Conservation (phyloP, 37 sponge, comb jelly and placozoan genomes). For the Corticium candelabrum region DNA sequence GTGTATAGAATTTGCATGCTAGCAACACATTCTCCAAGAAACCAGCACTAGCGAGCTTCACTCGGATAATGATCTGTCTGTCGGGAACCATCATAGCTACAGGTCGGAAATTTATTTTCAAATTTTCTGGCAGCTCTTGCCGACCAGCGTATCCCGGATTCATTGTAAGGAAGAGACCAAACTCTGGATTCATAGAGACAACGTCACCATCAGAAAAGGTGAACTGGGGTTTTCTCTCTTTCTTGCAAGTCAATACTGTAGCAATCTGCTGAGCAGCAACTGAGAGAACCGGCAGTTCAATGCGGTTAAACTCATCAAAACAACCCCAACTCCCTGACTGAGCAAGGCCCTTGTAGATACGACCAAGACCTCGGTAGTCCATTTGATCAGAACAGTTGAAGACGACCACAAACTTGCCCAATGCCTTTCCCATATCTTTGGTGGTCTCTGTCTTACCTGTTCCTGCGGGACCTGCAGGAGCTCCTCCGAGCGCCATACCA, state of each 20-base stretch:
- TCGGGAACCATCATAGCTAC: slow-evolving; percentile 99
- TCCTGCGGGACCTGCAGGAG: slow-evolving; percentile 97
- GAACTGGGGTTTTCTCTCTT: slow-evolving; percentile 78
- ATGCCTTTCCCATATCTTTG: slow-evolving; percentile 94
- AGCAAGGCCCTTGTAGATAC: slow-evolving; percentile 83
- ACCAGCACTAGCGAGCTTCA: slow-evolving; percentile 97
- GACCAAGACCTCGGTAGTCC: slow-evolving; percentile 92
- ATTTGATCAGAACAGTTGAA: slow-evolving; percentile 99
- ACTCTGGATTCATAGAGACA: slow-evolving; percentile 66
- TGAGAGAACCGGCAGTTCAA: slow-evolving; percentile 91
- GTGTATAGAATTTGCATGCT: slow-evolving; percentile 96
- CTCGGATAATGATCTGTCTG: slow-evolving; percentile 90
- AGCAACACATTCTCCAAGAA: slow-evolving; percentile 82
- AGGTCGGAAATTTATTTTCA: slow-evolving; percentile 92
- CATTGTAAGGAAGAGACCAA: slow-evolving; percentile 99
- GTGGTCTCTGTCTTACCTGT: slow-evolving; percentile 71
- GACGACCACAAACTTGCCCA: slow-evolving; percentile 95
- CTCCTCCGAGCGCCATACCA: slow-evolving; percentile 94
- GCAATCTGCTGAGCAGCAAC: slow-evolving; percentile 88
- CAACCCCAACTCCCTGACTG: slow-evolving; percentile 99
- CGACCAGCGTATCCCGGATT: slow-evolving; percentile 99
- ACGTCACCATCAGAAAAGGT: slow-evolving; percentile 82
- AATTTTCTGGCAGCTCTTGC: slow-evolving; percentile 94
- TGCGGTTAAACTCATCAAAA: slow-evolving; percentile 98
- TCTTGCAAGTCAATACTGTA: slow-evolving; percentile 77